Conservation (phyloP, 2,797 vertebrate genomes). For the Cynopterus sphinx region DNA sequence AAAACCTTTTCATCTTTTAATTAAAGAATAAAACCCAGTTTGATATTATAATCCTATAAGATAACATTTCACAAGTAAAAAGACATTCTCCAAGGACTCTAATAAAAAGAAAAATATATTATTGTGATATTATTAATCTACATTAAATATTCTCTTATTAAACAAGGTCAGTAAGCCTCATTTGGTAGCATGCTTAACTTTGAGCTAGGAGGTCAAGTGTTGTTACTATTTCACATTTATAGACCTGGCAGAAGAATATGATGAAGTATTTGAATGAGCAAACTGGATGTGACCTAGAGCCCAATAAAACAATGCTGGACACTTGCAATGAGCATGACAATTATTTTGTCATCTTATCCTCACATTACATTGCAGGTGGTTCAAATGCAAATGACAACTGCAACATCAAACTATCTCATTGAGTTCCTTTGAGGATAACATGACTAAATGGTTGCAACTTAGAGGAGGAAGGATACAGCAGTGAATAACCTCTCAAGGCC, state of each 20-base stretch:
- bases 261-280: conserved; percentile 62
- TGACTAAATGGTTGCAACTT: neutral
- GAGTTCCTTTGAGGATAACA: neutral
- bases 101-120: conserved; percentile 71
- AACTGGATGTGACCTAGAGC: conserved; percentile 56
- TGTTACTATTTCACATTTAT: conserved; percentile 65
- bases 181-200: conserved; percentile 37
- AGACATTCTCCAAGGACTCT: conserved; percentile 55
- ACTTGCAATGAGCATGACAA: neutral
- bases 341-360: neutral
- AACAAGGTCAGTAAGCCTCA: conserved; percentile 44
- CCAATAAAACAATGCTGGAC: conserved; percentile 55
- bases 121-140: conserved; percentile 67
- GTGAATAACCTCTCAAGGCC: neutral
- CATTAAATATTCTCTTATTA: conserved; percentile 63
- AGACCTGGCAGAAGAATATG: conserved; percentile 39
- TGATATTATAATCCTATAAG: conserved; percentile 41
- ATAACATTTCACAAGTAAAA: conserved; percentile 60
- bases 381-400: neutral
- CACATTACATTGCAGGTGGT: neutral
- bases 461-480: neutral
- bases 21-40: conserved; percentile 65
- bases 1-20: conserved; percentile 68
- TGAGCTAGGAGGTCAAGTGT: conserved; percentile 35
- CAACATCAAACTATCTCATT: neutral